Base-by-base conservation (phyloP, 2,888 invertebrate species). In the Steinernema carpocapsae region DNA sequence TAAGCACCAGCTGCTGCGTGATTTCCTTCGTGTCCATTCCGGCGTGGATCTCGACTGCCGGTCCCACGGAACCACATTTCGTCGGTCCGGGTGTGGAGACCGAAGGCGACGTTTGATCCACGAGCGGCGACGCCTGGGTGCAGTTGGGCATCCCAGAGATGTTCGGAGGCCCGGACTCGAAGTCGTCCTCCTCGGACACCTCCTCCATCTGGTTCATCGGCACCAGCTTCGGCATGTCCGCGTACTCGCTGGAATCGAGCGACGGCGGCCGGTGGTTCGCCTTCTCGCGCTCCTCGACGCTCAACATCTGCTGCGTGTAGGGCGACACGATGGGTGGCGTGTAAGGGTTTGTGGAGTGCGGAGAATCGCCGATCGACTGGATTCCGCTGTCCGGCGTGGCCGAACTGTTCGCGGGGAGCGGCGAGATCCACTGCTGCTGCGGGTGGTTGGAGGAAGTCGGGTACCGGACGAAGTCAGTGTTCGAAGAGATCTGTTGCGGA, bases 371-470 rank as follows among this genome's bases (percentile, higher is more conserved):
- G 72, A 86, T 81, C 24, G 84, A 84, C 56, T 86, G 85, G 43
- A 86, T 85, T 51, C 86, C 86, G 42, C 83, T 83, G 75, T 86
- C 86, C 22, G 86, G 86, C 0, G 86, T 85, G 6, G 82, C 83
- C 10, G 85, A 84, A 56, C 56, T 56, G 56, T 56, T 56, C 2
- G 56, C 56, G 6, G 51, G 51, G 51, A 51, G 14, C 12, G 56
- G 56, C 6, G 56, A 56, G 26, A 56, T 56, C 56, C 56, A 56
- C 26, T 56, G 56, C n/a, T n/a, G n/a, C n/a, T n/a, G n/a, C n/a
- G n/a, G n/a, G 24, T 24, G 24, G 12, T 24, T 3, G 14, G 10
- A 12, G 56, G 22, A 24, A 4, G 24, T 26, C 12, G 51, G 19
- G 51, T 51, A 51, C 6, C 51, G 51, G 7, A 26, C 56, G 22